phyloP scores from a whole-genome alignment of 1,140 invertebrate species.

The Eubasilissa regina region DNA sequence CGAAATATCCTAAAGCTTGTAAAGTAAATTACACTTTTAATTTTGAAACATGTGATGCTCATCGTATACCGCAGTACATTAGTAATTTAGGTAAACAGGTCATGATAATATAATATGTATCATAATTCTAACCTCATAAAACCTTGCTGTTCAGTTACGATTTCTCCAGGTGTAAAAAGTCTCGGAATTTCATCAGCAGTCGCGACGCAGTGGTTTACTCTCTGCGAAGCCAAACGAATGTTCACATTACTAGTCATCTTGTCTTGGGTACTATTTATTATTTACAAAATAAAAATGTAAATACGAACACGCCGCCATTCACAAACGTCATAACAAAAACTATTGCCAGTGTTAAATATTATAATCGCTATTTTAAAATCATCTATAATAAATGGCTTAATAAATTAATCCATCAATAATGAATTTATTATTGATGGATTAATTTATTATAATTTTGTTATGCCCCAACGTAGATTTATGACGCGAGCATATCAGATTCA shows the following conservation, averaged over 20 bases:
- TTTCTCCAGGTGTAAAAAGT: conserved; percentile 90
- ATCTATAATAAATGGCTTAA: too few relatives aligned
- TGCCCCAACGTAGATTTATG: too few relatives aligned
- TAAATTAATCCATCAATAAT: too few relatives aligned
- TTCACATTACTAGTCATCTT: conserved; percentile 43
- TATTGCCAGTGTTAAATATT: too few relatives aligned
- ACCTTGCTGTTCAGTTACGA: conserved; percentile 85
- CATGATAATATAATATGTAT: background rate
- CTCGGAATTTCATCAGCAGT: conserved; percentile 73
- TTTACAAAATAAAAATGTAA: background rate
- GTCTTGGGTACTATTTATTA: background rate
- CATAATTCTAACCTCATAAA: conserved; percentile 82
- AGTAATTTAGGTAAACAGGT: conserved; percentile 4
- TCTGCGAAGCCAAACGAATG: conserved; percentile 69
- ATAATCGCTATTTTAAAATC: too few relatives aligned
- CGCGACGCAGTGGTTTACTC: conserved; percentile 74
- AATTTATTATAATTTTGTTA: too few relatives aligned
- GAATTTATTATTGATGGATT: too few relatives aligned
- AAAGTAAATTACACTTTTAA: too few relatives aligned
- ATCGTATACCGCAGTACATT: too few relatives aligned
- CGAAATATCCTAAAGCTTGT: too few relatives aligned
- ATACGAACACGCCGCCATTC: conserved; percentile 22
- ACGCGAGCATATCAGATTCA: too few relatives aligned
- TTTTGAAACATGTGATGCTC: too few relatives aligned
- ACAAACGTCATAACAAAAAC: background rate